Percentiles rank a stretch among this genome's conserved stretches.
These are phyloP conservation scores for Nerophis lumbriciformis DNA, from an alignment of 2,113 vertebrate species.

Conservation along the genomic window DNA sequence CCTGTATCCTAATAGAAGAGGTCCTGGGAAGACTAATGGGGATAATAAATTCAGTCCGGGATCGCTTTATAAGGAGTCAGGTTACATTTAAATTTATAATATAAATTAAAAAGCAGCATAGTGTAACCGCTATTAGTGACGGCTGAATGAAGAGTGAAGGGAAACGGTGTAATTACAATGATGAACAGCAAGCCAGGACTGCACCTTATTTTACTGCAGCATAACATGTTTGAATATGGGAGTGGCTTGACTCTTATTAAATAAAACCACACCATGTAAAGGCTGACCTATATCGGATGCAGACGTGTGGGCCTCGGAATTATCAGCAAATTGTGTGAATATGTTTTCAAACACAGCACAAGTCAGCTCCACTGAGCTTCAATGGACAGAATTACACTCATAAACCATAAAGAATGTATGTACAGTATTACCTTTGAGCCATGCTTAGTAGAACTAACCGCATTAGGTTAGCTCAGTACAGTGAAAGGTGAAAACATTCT, in stretches of 20 bases:
- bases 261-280: neutral
- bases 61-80: constrained; percentile 24
- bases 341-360: neutral
- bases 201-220: neutral
- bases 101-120: neutral
- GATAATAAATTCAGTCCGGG: constrained; percentile 27
- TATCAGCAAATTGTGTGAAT: neutral
- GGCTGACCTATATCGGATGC: neutral
- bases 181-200: constrained; percentile 12
- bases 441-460: too few species aligned
- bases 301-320: neutral
- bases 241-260: neutral
- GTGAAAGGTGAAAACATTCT: too few species aligned
- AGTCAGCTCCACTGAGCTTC: too few species aligned
- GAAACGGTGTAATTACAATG: constrained; percentile 20
- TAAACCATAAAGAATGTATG: too few species aligned
- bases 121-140: neutral
- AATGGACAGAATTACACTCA: too few species aligned
- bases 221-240: neutral
- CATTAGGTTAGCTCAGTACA: too few species aligned
- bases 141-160: constrained; percentile 14
- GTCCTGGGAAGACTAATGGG: neutral
- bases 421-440: too few species aligned
- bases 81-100: constrained; percentile 15
- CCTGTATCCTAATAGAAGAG: neutral